phyloP scores from a whole-genome alignment of 2,797 vertebrate species.

The Naso thynnoides region DNA sequence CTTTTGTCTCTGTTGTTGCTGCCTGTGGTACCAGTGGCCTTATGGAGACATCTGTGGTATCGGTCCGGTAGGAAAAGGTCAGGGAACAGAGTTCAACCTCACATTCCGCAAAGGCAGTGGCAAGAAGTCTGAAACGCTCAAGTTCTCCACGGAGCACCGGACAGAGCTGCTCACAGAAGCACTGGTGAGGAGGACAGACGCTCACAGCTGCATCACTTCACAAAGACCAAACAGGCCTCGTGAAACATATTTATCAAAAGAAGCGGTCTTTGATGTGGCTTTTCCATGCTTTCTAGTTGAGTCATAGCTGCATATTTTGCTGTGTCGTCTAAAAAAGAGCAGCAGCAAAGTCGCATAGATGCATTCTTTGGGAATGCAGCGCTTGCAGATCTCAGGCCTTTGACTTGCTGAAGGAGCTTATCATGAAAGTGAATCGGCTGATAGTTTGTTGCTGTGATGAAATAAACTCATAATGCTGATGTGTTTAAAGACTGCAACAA shows the following conservation, averaged over 20 bases:
- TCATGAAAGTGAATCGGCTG: constrained; percentile 33
- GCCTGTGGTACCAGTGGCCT: constrained; percentile 89
- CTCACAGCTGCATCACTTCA: neutral
- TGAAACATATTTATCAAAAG: neutral
- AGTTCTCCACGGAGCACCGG: constrained; percentile 98
- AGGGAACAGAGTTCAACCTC: constrained; percentile 97
- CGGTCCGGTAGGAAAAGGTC: constrained; percentile 95
- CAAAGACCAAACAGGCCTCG: neutral
- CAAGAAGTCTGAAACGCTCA: constrained; percentile 97
- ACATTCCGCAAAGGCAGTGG: constrained; percentile 97
- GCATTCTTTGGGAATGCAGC: constrained; percentile 19
- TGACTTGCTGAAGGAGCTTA: constrained; percentile 22
- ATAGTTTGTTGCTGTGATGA: constrained; percentile 17
- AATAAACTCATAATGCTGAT: constrained; percentile 11
- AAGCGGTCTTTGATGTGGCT: constrained; percentile 8
- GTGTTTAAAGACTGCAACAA: neutral
- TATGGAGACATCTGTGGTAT: constrained; percentile 98
- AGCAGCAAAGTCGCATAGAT: neutral
- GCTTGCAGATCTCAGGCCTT: constrained; percentile 32
- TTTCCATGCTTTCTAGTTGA: neutral
- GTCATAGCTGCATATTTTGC: constrained; percentile 25
- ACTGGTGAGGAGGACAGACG: constrained; percentile 87
- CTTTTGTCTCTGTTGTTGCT: constrained; percentile 16
- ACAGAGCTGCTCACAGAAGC: constrained; percentile 98
- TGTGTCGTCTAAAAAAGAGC: constrained; percentile 9